Base-by-base conservation (phyloP, 2,113 vertebrate genomes). In the Hiodon tergisus region DNA sequence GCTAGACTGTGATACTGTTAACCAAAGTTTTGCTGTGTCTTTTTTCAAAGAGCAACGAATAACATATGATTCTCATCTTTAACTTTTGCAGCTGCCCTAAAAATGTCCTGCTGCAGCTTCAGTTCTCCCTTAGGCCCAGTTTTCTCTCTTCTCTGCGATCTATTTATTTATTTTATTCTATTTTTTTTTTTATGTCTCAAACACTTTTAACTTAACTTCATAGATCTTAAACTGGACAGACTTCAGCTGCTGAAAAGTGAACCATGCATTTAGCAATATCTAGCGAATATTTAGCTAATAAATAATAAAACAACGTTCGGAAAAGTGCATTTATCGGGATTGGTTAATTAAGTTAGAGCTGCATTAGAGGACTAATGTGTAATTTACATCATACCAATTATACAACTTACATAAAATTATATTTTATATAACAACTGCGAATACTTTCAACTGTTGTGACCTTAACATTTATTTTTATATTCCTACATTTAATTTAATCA, bases 21-120 rank as follows among this genome's bases (percentile, higher is more conserved):
- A n/a, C n/a, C n/a, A 60, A 11, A 31, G 17, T 9, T 76, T 76
- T 76, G 10, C 50, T 59, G 52, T 52, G 11, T 51, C 63, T 72
- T 77, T 82, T 79, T 83, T 68, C 74, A 72, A 46, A 79, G 77
- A 82, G 77, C 81, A 87, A 89, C 85, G 83, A 74, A 84, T 83
- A 85, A 81, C 81, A 89, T 86, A 81, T 85, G 85, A 88, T 87
- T 76, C 84, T 89, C 89, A 88, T 89, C 87, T 83, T 85, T 88
- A 89, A 89, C 89, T 89, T 86, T 82, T 82, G 72, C 80, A 67
- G 84, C 80, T 89, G 89, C 87, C 88, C 91, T 84, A 89, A 91
- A 91, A 90, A 87, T 87, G 89, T 91, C 89, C 90, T 79, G 9
- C 71, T 11, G 85, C 81, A 77, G 77, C 80, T 76, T 69, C 77